Evolutionary conservation across 2,113 vertebrate species (phyloP).

Genomic region (Megaceryle maxima): DNA sequence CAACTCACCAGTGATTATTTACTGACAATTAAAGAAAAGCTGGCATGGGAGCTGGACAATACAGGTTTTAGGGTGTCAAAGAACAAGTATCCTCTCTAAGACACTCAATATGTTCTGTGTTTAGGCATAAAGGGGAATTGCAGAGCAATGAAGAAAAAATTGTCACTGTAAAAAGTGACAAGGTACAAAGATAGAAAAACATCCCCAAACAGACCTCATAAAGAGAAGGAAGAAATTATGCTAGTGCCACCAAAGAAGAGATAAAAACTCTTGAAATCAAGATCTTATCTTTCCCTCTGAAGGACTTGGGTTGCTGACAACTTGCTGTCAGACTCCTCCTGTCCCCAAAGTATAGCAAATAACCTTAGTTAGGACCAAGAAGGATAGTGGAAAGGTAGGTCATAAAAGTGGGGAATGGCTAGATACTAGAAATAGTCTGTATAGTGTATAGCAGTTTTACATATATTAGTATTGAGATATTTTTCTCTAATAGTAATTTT

Average conservation of each 20-base stretch:
- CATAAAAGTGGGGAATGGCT: neutral
- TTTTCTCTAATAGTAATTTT: neutral
- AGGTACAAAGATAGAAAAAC: neutral
- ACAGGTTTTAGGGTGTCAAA: neutral
- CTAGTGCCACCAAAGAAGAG: neutral
- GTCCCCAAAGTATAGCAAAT: neutral
- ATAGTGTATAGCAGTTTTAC: neutral
- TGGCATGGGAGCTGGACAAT: neutral
- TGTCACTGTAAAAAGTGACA: neutral
- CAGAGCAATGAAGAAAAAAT: neutral
- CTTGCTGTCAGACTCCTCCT: neutral
- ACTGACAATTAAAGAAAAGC: neutral
- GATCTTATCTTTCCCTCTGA: neutral
- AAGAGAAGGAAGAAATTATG: neutral
- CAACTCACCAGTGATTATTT: neutral
- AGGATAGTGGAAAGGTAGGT: neutral
- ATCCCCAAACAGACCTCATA: neutral
- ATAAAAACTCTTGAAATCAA: neutral
- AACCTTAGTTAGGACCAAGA: neutral
- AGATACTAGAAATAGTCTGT: neutral
- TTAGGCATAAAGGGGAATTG: neutral
- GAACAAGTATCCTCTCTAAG: neutral
- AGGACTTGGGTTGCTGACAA: neutral
- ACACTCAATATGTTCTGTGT: accelerated
- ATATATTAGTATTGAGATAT: neutral